Base-by-base conservation (phyloP, 2,888 invertebrate species). In the Branchipolynoe longqiensis region DNA sequence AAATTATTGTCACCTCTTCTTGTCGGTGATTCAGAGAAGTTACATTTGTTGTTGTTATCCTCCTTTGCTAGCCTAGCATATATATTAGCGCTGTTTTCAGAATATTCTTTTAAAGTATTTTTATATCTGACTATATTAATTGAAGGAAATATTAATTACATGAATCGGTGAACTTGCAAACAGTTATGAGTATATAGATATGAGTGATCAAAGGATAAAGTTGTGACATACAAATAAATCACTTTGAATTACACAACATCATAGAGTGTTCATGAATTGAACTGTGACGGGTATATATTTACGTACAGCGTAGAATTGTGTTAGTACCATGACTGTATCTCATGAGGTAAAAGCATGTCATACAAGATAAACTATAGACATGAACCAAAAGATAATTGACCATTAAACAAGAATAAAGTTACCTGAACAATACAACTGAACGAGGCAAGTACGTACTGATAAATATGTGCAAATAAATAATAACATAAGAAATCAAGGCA, bases 361-460 rank as follows among this genome's bases (percentile, higher is more conserved):
- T 78, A 78, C 54, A 41, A 69, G 25, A 69, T 33, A 69, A 78
- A 48, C 41, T 41, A 69, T 69, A 69, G 8, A 69, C 69, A 14
- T 41, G 28, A 78, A 78, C 78, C 54, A 78, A 78, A n/a, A 54
- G 14, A 78, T 48, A 78, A 78, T 69, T 41, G 54, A 78, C 54
- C 78, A 78, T 78, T 12, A 78, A 78, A 78, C 41, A 78, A 25
- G 54, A 78, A 78, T 78, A 78, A 41, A 78, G 54, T 69, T 48
- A 78, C 54, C 78, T 33, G 78, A 78, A 78, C 78, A 78, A 78
- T 78, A 78, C 78, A 78, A 78, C 78, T 78, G 25, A 78, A 78
- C 54, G 38, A 69, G 69, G 69, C 69, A 78, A 78, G 54, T 78
- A 78, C 78, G 48, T 78, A 78, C 78, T 78, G 54, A 78, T 78